These are phyloP conservation scores for Magallana nippona DNA, from an alignment of 2,888 invertebrate species.

Conservation along the genomic window DNA sequence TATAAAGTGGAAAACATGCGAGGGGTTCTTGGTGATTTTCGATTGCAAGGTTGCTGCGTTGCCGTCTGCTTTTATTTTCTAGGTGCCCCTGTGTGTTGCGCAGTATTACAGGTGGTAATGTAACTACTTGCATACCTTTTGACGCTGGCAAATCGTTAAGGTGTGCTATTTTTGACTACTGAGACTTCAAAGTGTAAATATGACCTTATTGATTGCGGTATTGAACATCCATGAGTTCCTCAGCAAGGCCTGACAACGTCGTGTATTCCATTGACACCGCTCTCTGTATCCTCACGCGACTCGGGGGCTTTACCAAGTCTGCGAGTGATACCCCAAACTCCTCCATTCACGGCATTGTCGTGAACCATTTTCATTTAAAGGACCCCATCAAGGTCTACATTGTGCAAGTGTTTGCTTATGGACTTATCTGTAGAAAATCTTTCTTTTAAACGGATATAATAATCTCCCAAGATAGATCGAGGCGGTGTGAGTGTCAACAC, in stretches of 20 bases:
- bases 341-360: neutral
- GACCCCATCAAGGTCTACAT: conserved; percentile 18
- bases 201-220: conserved; percentile 19
- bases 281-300: neutral
- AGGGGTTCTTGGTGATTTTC: conserved; percentile 1
- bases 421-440: conserved; percentile 32
- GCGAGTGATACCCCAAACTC: neutral
- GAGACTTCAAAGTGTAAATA: conserved; percentile 11
- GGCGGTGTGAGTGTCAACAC: conserved; percentile 30
- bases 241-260: neutral
- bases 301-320: neutral
- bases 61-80: neutral
- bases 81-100: neutral
- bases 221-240: conserved; percentile 25
- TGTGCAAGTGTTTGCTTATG: conserved; percentile 29
- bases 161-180: conserved; percentile 24
- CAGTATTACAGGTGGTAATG: neutral
- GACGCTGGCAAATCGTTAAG: conserved; percentile 15
- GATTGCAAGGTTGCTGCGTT: neutral
- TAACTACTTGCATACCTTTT: conserved; percentile 8
- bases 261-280: neutral
- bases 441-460: conserved; percentile 33
- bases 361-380: conserved; percentile 29
- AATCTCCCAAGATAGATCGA: conserved; percentile 25
- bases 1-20: no score